Evolutionary conservation across 2,797 vertebrate genomes (phyloP).

Genomic region (Smutsia gigantea): DNA sequence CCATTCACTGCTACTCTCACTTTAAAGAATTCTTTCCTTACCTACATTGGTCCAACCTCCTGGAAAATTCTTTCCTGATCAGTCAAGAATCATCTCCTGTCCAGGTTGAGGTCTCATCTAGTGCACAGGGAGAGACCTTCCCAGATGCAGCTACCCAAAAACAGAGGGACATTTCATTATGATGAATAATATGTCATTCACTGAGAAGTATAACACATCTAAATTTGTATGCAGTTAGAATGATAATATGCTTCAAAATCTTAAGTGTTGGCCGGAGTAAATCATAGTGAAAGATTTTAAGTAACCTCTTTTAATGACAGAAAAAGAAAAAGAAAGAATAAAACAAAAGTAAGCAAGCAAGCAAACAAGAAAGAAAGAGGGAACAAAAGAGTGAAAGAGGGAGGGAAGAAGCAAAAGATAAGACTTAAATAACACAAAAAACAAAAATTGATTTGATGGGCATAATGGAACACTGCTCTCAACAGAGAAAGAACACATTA

Average conservation of each 20-base stretch:
- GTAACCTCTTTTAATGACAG: background rate
- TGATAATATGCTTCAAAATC: background rate
- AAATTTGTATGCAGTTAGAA: background rate
- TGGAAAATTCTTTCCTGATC: no score
- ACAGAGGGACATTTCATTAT: background rate
- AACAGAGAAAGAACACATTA: background rate
- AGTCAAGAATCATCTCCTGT: no score
- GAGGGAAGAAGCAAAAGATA: background rate
- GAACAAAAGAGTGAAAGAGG: background rate
- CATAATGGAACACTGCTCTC: background rate
- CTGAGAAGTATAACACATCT: background rate
- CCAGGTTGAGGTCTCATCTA: no score
- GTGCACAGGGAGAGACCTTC: no score
- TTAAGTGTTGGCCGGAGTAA: background rate
- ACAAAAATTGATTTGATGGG: background rate
- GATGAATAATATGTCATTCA: background rate
- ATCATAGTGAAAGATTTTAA: background rate
- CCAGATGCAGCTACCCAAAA: no score
- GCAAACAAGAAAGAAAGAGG: background rate
- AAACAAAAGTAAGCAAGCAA: no score
- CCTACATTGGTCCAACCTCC: no score
- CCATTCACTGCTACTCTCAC: no score
- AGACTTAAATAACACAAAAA: background rate
- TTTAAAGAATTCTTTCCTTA: no score
- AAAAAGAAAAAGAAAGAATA: no score